Conservation (phyloP, 1,140 invertebrate species). For the Drosophila oshimai region DNA sequence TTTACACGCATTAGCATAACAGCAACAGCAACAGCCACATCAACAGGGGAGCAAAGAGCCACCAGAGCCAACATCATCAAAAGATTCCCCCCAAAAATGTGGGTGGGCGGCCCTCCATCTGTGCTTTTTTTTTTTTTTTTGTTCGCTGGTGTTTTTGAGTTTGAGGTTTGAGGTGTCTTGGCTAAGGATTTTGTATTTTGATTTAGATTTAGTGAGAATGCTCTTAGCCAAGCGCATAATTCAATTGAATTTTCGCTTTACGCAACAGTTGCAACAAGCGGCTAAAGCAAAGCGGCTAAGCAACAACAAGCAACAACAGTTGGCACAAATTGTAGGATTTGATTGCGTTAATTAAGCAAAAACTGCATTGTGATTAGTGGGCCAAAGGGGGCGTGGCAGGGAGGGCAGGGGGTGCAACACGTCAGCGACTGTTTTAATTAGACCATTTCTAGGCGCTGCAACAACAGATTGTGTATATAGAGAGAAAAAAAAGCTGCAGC, state of each 20-base stretch:
- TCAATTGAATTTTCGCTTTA: slow-evolving; percentile 69
- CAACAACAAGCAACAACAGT: slow-evolving; percentile 48
- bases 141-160: neutral
- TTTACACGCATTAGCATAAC: slow-evolving; percentile 73
- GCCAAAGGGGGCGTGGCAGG: slow-evolving; percentile 1
- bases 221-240: slow-evolving; percentile 75
- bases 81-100: slow-evolving; percentile 1
- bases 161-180: slow-evolving; percentile 6
- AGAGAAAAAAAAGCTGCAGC: neutral
- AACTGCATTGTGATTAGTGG: slow-evolving; percentile 51
- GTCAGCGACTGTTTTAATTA: slow-evolving; percentile 64
- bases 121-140: neutral
- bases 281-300: neutral
- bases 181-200: slow-evolving; percentile 12
- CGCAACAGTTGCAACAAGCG: slow-evolving; percentile 44
- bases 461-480: neutral
- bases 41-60: neutral
- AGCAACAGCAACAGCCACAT: slow-evolving; percentile 45
- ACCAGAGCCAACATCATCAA: slow-evolving; percentile 22
- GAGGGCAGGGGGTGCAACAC: slow-evolving; percentile 16
- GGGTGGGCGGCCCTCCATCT: slow-evolving; percentile 19
- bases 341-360: slow-evolving; percentile 74
- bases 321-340: slow-evolving; percentile 67
- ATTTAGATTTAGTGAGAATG: slow-evolving; percentile 74
- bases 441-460: slow-evolving; percentile 60